Evolutionary conservation across 92 coral and sea anemone species (phyloP).

Genomic region (Pocillopora grandis): DNA sequence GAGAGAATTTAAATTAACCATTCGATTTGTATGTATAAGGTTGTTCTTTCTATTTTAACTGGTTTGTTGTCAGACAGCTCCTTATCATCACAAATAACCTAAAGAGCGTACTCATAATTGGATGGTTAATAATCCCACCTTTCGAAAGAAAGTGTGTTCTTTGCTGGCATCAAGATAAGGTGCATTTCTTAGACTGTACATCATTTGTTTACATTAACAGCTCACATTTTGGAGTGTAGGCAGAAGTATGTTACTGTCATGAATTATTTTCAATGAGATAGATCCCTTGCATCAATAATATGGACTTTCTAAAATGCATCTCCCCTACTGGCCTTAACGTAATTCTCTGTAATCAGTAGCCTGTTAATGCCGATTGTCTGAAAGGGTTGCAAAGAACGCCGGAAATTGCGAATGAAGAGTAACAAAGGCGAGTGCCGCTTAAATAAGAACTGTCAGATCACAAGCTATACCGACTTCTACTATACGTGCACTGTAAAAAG

Average conservation of each 20-base stretch:
- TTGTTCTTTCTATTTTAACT: background rate
- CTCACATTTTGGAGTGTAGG: background rate
- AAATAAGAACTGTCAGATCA: constrained; percentile 28
- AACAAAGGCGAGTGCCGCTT: constrained; percentile 10
- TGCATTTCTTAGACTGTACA: background rate
- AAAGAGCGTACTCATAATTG: constrained; percentile 15
- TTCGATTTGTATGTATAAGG: constrained; percentile 4
- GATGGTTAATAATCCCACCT: constrained; percentile 1
- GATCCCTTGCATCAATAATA: background rate
- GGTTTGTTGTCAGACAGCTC: constrained; percentile 10
- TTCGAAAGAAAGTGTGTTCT: constrained; percentile 10
- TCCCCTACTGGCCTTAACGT: background rate
- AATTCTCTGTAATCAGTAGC: background rate
- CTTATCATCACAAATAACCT: background rate
- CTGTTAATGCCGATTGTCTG: constrained; percentile 16
- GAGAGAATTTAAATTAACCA: constrained; percentile 16
- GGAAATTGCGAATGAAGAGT: constrained; percentile 17
- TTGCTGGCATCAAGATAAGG: background rate
- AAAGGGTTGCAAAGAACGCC: constrained; percentile 6
- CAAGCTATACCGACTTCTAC: constrained; percentile 15
- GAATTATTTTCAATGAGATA: background rate
- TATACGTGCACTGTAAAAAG: background rate
- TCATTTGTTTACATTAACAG: background rate
- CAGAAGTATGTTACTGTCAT: background rate
- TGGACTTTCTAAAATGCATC: background rate